These are phyloP conservation scores for Schrankia costaestrigalis DNA, from an alignment of 2,888 invertebrate genomes.

Conservation along the genomic window DNA sequence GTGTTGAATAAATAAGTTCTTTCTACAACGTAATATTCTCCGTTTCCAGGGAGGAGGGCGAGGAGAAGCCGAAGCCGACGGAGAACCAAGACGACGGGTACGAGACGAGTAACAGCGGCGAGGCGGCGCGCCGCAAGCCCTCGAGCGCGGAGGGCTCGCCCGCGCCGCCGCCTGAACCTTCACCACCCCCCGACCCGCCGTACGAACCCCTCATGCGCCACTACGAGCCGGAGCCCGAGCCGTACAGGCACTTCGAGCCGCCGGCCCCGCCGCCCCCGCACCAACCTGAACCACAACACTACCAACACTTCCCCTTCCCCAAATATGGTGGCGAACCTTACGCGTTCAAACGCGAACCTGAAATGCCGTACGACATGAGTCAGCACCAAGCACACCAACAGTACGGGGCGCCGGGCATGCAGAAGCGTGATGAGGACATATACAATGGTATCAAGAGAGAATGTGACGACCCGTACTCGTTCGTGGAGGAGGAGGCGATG, in stretches of 20 bases:
- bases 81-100: slow-evolving; percentile 94
- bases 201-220: slow-evolving; percentile 53
- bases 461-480: slow-evolving; percentile 90
- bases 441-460: slow-evolving; percentile 80
- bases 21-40: slow-evolving; percentile 2
- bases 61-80: slow-evolving; percentile 78
- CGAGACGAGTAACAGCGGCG: slow-evolving; percentile 89
- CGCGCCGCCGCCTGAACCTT: slow-evolving; percentile 52
- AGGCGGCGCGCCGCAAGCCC: slow-evolving; percentile 73
- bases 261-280: slow-evolving; percentile 43
- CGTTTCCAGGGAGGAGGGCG: slow-evolving; percentile 69
- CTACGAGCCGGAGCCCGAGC: slow-evolving; percentile 51
- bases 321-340: slow-evolving; percentile 67
- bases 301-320: slow-evolving; percentile 70
- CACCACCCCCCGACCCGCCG: slow-evolving; percentile 48
- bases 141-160: slow-evolving; percentile 57
- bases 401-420: slow-evolving; percentile 29
- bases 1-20: too few species aligned
- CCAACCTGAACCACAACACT: slow-evolving; percentile 47
- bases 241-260: slow-evolving; percentile 50
- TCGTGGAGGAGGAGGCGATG: slow-evolving; percentile 89
- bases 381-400: slow-evolving; percentile 56
- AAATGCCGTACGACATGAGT: slow-evolving; percentile 72
- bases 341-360: slow-evolving; percentile 66
- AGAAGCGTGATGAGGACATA: slow-evolving; percentile 64